These are phyloP conservation scores for Druceiella hillmani DNA, from an alignment of 2,888 invertebrate species.

Conservation along the genomic window DNA sequence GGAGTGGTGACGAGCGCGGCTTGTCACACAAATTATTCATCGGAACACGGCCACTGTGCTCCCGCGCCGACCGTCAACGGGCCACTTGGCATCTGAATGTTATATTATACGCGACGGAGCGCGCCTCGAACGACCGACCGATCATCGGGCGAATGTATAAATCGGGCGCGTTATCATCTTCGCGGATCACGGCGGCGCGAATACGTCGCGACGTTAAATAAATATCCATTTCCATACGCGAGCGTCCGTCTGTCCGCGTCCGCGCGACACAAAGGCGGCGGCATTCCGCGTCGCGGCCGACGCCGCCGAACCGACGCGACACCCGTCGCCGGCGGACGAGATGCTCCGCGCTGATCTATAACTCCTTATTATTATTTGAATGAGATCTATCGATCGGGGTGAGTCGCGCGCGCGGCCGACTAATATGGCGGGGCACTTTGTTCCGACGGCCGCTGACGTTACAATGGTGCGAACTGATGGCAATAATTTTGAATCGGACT, in stretches of 20 bases:
- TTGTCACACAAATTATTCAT: too few species aligned
- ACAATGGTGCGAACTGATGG: slow-evolving; percentile 49
- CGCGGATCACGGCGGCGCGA: slow-evolving; percentile 41
- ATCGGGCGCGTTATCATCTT: slow-evolving; percentile 48
- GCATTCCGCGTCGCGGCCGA: slow-evolving; percentile 28
- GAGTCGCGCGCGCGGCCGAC: slow-evolving; percentile 35
- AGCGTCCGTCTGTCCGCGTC: slow-evolving; percentile 34
- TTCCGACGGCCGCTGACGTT: slow-evolving; percentile 36
- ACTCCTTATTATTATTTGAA: slow-evolving; percentile 52
- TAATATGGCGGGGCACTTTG: too few species aligned
- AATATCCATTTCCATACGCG: slow-evolving; percentile 51
- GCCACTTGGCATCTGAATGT: too few species aligned
- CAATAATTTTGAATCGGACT: slow-evolving; percentile 56
- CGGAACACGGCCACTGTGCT: too few species aligned
- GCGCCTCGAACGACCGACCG: too few species aligned
- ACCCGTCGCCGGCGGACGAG: slow-evolving; percentile 28
- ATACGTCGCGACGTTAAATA: slow-evolving; percentile 41
- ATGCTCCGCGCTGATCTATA: slow-evolving; percentile 42
- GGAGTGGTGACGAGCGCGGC: too few species aligned
- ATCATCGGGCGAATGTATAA: slow-evolving; percentile 51
- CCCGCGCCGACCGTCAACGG: too few species aligned
- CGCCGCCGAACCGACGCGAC: slow-evolving; percentile 26
- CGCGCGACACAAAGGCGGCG: slow-evolving; percentile 30
- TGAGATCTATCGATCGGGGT: slow-evolving; percentile 52
- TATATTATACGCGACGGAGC: too few species aligned